phyloP scores from a whole-genome alignment of 2,113 vertebrate genomes.

The Mesembrinibis cayennensis region DNA sequence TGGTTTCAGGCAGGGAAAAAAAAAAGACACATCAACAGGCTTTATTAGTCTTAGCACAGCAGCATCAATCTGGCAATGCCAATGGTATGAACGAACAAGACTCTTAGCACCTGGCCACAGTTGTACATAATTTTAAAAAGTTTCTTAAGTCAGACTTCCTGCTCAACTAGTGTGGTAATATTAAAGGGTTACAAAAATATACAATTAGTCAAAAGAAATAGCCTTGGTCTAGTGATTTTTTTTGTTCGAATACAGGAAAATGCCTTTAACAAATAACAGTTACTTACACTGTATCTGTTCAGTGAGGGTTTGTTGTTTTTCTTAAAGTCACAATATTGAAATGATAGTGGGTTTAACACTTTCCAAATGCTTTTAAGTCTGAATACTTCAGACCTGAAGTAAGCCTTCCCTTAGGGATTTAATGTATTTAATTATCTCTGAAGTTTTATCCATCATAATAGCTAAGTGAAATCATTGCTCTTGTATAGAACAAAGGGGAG shows the following conservation, averaged over 20 bases:
- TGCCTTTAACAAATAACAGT: neutral
- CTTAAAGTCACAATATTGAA: neutral
- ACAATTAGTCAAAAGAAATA: neutral
- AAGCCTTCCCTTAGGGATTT: slow-evolving; percentile 66
- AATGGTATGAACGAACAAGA: neutral
- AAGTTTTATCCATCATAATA: slow-evolving; percentile 70
- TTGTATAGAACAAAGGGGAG: slow-evolving; percentile 47
- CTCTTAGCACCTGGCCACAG: neutral
- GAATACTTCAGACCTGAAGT: slow-evolving; percentile 62
- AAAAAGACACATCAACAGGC: too few relatives aligned
- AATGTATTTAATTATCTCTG: slow-evolving; percentile 70
- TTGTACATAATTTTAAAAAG: neutral
- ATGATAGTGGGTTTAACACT: slow-evolving; percentile 34
- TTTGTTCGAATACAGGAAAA: neutral
- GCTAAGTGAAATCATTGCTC: slow-evolving; percentile 64
- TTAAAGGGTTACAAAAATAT: neutral
- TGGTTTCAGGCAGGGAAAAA: neutral
- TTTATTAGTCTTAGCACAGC: neutral
- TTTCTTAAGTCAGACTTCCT: neutral
- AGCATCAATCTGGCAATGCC: neutral
- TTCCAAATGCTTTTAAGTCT: slow-evolving; percentile 51
- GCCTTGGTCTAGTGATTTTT: neutral
- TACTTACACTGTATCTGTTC: neutral
- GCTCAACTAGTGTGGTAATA: neutral
- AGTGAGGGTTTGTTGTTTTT: neutral